Evolutionary conservation across 2,888 invertebrate genomes (phyloP), one percentile per base, ranked within the genome.

Genomic region (Ochropleura plecta): DNA sequence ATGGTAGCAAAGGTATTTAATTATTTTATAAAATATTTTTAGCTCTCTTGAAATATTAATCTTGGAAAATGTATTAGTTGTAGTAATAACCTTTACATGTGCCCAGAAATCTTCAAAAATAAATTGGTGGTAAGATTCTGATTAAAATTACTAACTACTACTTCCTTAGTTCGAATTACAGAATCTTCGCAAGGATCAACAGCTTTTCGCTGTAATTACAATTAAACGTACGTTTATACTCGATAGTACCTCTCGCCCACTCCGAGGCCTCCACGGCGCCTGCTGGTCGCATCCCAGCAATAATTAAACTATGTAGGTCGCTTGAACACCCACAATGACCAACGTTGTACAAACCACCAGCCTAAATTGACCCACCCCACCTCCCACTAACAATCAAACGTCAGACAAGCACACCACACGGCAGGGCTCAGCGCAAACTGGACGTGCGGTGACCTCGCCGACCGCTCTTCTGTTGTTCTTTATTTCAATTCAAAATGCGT

Each of bases 301-400:
- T 94, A 94, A 95, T 95, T 95, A 94, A 94, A 94, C 93, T 93
- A 95, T 95, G 95, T 95, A 94, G 95, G 95, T 94, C 95, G 94
- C 89, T 88, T 89, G 93, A 90, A 92, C 95, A 94, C 95, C 96
- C 94, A 95, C 95, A 93, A 92, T 91, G 92, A 89, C 89, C 90
- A 89, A 89, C 92, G 91, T 91, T 93, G 91, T 93, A 89, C 88
- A 84, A 84, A 87, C 82, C 87, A 88, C 94, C 91, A 92, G 85
- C 76, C 30, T 86, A 86, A 42, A 77, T 73, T 86, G 93, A 90
- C 89, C 91, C 90, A 86, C 89, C 90, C 88, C 88, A 85, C 90
- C 91, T 90, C 91, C 89, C 89, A 83, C 88, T 86, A 89, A 91
- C 91, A 91, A 90, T 89, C 88, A 87, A 89, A 88, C 84, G 82